A percentile compares a stretch with the other conserved stretches of the same genome.
phyloP scores from a whole-genome alignment of 1,140 invertebrate genomes.

The Drosophila sp. region DNA sequence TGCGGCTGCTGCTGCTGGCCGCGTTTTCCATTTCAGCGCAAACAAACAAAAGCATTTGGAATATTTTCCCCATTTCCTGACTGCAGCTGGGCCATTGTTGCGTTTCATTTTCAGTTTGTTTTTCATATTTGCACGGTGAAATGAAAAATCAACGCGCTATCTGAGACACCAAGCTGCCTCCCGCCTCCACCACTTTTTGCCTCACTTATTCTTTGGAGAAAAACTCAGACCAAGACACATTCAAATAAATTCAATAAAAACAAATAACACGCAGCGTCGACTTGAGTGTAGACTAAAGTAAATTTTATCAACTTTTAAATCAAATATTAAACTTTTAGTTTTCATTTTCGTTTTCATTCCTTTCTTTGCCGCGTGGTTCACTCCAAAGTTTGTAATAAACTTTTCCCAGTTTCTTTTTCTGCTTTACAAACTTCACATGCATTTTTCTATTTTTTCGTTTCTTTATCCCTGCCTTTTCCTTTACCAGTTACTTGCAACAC shows the following conservation, averaged over 20 bases:
- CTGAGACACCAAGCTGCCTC: conserved; percentile 46
- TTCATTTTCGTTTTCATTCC: conserved; percentile 42
- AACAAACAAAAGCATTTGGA: conserved; percentile 78
- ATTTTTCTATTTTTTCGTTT: conserved; percentile 36
- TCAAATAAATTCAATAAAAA: conserved; percentile 79
- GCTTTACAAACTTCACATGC: conserved; percentile 62
- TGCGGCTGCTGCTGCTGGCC: conserved; percentile 36
- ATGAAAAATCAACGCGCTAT: conserved; percentile 72
- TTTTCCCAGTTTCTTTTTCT: conserved; percentile 54
- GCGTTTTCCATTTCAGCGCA: conserved; percentile 72
- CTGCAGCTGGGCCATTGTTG: conserved; percentile 20
- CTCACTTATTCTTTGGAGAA: neutral
- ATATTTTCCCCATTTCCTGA: conserved; percentile 46
- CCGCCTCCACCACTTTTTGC: neutral
- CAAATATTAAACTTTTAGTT: conserved; percentile 82
- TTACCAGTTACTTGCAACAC: conserved; percentile 63
- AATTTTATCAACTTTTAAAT: conserved; percentile 83
- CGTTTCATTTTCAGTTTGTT: conserved; percentile 65
- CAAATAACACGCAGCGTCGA: conserved; percentile 66
- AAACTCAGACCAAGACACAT: conserved; percentile 50
- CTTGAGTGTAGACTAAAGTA: conserved; percentile 77
- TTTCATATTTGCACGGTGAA: conserved; percentile 78
- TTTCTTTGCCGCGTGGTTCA: conserved; percentile 63
- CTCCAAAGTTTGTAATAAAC: conserved; percentile 77
- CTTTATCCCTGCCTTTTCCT: conserved; percentile 12